Conservation (phyloP, 2,797 vertebrate genomes). For the Sorex maritimensis region DNA sequence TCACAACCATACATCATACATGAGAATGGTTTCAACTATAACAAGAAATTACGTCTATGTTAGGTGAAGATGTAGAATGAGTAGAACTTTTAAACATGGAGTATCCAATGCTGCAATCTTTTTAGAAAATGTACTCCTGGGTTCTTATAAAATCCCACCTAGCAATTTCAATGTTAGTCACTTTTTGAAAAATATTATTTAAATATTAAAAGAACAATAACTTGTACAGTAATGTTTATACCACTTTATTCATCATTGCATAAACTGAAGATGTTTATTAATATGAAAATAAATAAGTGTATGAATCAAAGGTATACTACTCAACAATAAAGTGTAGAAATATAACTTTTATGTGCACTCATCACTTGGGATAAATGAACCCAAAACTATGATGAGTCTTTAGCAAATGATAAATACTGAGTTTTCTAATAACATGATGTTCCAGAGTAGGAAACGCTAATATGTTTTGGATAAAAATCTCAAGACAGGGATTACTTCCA, state of each 20-base stretch:
- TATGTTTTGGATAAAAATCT: not conserved
- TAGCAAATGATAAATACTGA: not conserved
- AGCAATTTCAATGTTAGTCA: too few species aligned
- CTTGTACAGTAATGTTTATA: not conserved
- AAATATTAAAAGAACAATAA: not conserved
- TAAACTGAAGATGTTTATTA: conserved; percentile 8
- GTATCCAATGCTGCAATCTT: not conserved
- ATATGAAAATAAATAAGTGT: not conserved
- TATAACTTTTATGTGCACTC: not conserved
- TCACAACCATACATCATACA: not conserved
- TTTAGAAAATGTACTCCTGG: not conserved
- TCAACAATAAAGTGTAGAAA: not conserved
- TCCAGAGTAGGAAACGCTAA: conserved; percentile 12
- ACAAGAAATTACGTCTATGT: not conserved
- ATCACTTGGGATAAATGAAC: not conserved
- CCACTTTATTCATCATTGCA: not conserved
- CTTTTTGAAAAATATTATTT: too few species aligned
- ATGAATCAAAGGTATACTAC: not conserved
- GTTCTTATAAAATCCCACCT: not conserved
- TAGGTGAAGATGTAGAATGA: not conserved
- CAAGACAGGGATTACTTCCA: not conserved
- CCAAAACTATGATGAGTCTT: not conserved
- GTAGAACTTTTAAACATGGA: not conserved
- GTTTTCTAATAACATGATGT: conserved; percentile 30
- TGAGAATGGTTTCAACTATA: not conserved